Percentiles rank a stretch among this genome's conserved stretches.
Conservation (phyloP, 2,797 vertebrate species). For the Luscinia luscinia region DNA sequence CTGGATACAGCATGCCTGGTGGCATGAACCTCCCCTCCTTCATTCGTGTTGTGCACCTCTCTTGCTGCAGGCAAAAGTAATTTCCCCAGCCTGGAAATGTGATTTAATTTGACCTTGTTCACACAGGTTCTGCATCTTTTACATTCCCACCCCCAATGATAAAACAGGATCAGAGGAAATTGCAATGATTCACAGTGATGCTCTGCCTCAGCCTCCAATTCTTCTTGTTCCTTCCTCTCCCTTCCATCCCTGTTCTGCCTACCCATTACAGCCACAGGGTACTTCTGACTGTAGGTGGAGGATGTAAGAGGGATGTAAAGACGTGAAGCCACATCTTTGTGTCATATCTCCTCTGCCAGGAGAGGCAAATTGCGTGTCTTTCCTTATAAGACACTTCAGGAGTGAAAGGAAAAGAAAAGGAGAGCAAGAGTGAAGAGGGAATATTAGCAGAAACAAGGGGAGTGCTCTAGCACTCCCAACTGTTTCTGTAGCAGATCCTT, state of each 20-base stretch:
- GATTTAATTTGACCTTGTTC: slow-evolving; percentile 77
- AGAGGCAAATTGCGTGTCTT: not conserved
- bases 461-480: not conserved
- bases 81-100: slow-evolving; percentile 74
- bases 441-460: not conserved
- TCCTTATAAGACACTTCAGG: not conserved
- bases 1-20: slow-evolving; percentile 59
- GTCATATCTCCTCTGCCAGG: not conserved
- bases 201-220: slow-evolving; percentile 32
- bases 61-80: slow-evolving; percentile 77
- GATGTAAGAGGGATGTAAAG: not conserved
- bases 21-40: slow-evolving; percentile 53
- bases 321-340: not conserved
- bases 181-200: slow-evolving; percentile 62
- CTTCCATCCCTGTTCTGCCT: not conserved
- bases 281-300: not conserved
- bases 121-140: slow-evolving; percentile 69
- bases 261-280: not conserved
- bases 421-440: not conserved
- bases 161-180: slow-evolving; percentile 69
- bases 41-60: slow-evolving; percentile 59
- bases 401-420: not conserved
- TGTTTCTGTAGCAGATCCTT: not conserved
- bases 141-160: slow-evolving; percentile 64
- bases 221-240: slow-evolving; percentile 25